phyloP scores from a whole-genome alignment of 2,113 vertebrate genomes.

The Rhinogobius similis region DNA sequence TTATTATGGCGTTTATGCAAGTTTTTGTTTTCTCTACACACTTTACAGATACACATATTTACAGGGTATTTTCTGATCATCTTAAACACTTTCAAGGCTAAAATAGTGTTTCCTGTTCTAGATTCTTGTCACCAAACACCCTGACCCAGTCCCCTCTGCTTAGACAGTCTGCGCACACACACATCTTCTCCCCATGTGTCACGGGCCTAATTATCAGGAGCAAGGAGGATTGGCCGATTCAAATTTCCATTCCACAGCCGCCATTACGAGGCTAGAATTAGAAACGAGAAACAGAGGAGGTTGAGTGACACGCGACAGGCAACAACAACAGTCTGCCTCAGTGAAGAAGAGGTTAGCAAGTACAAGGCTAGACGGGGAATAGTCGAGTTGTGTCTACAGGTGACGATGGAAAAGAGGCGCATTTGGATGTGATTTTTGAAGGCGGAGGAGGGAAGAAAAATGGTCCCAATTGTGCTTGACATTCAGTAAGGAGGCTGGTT shows the following conservation, averaged over 20 bases:
- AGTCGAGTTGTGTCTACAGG: not conserved
- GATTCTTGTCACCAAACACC: conserved; percentile 76
- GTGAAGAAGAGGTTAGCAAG: not conserved
- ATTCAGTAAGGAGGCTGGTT: conserved; percentile 33
- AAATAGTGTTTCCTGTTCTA: conserved; percentile 50
- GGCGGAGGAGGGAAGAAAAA: conserved; percentile 38
- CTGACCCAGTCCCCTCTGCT: conserved; percentile 55
- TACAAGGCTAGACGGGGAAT: not conserved
- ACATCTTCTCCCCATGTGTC: conserved; percentile 58
- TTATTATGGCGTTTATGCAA: no score
- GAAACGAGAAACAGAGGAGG: conserved; percentile 57
- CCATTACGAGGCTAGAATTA: conserved; percentile 58
- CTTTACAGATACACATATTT: not conserved
- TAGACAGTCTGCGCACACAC: conserved; percentile 25
- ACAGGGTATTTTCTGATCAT: conserved; percentile 5
- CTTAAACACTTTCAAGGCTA: conserved; percentile 45
- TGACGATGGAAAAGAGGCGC: conserved; percentile 45
- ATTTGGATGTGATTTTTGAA: conserved; percentile 47
- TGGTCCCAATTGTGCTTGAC: conserved; percentile 45
- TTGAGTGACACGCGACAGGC: conserved; percentile 40
- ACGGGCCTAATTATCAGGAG: conserved; percentile 68
- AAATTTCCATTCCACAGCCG: conserved; percentile 69
- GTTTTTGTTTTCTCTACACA: no score
- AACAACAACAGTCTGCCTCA: conserved; percentile 27
- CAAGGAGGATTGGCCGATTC: conserved; percentile 55